phyloP scores from a whole-genome alignment of 2,888 invertebrate genomes.

The Polyploca ridens region DNA sequence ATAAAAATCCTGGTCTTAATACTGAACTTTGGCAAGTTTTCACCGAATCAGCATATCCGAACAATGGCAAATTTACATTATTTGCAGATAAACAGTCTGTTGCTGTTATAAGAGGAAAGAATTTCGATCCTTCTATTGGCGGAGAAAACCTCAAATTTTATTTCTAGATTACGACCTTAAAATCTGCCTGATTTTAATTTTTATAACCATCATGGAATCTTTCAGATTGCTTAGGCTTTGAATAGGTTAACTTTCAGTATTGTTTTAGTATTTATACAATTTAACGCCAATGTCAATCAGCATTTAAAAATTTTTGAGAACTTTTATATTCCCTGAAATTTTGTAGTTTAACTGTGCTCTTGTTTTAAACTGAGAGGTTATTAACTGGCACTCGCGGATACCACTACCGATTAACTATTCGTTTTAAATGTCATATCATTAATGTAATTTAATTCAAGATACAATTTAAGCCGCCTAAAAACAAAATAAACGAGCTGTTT shows the following conservation, averaged over 20 bases:
- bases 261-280: slow-evolving; percentile 39
- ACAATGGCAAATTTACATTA: slow-evolving; percentile 61
- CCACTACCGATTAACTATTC: too few relatives aligned
- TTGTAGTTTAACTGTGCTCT: too few relatives aligned
- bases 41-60: slow-evolving; percentile 50
- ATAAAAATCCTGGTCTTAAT: slow-evolving; percentile 72
- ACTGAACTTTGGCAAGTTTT: slow-evolving; percentile 68
- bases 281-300: too few relatives aligned
- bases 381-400: too few relatives aligned
- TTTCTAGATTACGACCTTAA: slow-evolving; percentile 42
- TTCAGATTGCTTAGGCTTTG: neutral
- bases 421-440: too few relatives aligned
- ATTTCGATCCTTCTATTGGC: slow-evolving; percentile 62
- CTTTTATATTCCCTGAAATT: neutral
- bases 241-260: slow-evolving; percentile 20
- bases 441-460: too few relatives aligned
- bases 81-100: slow-evolving; percentile 66
- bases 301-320: neutral
- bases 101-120: slow-evolving; percentile 52
- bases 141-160: slow-evolving; percentile 66
- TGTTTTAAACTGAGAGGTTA: too few relatives aligned
- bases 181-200: neutral
- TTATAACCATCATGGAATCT: neutral
- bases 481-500: neutral
- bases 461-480: neutral